phyloP scores from a whole-genome alignment of 2,797 vertebrate species.

The Ctenopoma kingsleyae region DNA sequence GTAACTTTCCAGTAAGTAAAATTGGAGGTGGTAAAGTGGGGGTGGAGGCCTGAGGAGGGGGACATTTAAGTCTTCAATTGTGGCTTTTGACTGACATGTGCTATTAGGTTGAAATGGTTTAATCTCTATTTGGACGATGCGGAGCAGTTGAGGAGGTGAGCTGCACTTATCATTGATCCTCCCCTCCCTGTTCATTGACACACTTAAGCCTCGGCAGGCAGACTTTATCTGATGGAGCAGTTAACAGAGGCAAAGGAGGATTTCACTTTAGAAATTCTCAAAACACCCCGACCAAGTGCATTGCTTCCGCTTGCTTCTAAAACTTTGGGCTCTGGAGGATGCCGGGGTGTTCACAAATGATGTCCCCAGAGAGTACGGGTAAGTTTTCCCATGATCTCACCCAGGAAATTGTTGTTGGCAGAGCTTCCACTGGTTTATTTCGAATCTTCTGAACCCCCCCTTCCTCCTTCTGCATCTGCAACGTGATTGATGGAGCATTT shows the following conservation, averaged over 20 bases:
- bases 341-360: conserved; percentile 66
- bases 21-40: conserved; percentile 14
- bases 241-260: conserved; percentile 68
- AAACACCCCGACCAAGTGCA: conserved; percentile 56
- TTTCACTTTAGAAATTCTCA: conserved; percentile 69
- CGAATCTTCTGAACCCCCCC: conserved; percentile 56
- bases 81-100: conserved; percentile 76
- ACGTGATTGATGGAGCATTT: conserved; percentile 80
- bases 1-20: conserved; percentile 32
- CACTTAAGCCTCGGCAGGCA: conserved; percentile 77
- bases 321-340: conserved; percentile 70
- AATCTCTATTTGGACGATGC: conserved; percentile 74
- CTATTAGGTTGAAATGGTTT: conserved; percentile 79
- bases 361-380: conserved; percentile 65
- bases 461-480: conserved; percentile 49
- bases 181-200: conserved; percentile 76
- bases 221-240: conserved; percentile 74
- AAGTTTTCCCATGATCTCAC: conserved; percentile 79
- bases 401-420: conserved; percentile 74
- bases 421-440: conserved; percentile 72
- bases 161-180: conserved; percentile 78
- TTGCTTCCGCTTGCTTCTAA: conserved; percentile 60
- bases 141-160: conserved; percentile 71
- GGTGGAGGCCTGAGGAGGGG: neutral
- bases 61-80: conserved; percentile 44